Percentiles rank a stretch among this genome's conserved stretches.
Evolutionary conservation across 2,113 vertebrate species (phyloP).

Genomic region (Eidolon helvum): DNA sequence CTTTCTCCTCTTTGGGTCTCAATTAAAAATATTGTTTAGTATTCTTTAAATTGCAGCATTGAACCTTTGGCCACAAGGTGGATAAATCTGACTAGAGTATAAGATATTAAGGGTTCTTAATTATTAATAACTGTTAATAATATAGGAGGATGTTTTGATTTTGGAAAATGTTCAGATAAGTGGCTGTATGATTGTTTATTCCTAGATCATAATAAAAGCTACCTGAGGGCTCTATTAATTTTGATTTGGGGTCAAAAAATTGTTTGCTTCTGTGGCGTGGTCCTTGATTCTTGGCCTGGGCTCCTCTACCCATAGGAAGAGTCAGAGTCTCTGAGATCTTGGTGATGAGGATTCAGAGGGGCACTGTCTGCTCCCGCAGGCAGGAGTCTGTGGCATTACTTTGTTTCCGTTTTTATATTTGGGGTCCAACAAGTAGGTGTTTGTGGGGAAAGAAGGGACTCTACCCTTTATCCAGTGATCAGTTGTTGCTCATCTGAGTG

Average conservation of each 20-base stretch:
- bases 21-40: not conserved
- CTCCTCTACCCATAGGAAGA: not conserved
- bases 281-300: not conserved
- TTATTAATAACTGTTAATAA: not conserved
- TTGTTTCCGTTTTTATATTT: not conserved
- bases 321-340: not conserved
- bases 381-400: not conserved
- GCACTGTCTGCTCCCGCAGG: not conserved
- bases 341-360: not conserved
- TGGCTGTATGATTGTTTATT: not conserved
- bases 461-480: not conserved
- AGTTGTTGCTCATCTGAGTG: not conserved
- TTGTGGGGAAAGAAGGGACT: not conserved
- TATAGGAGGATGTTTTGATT: not conserved
- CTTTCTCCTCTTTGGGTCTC: not conserved
- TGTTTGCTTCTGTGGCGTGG: not conserved
- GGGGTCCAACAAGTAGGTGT: not conserved
- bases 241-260: not conserved
- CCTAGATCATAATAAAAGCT: not conserved
- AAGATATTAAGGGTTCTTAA: not conserved
- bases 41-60: not conserved
- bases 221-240: not conserved
- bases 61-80: not conserved
- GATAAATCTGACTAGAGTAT: not conserved
- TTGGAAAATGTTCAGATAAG: not conserved